Percentiles rank a stretch among this genome's conserved stretches.
Conservation (phyloP, 2,888 invertebrate species). For the Aphidius colemani region DNA sequence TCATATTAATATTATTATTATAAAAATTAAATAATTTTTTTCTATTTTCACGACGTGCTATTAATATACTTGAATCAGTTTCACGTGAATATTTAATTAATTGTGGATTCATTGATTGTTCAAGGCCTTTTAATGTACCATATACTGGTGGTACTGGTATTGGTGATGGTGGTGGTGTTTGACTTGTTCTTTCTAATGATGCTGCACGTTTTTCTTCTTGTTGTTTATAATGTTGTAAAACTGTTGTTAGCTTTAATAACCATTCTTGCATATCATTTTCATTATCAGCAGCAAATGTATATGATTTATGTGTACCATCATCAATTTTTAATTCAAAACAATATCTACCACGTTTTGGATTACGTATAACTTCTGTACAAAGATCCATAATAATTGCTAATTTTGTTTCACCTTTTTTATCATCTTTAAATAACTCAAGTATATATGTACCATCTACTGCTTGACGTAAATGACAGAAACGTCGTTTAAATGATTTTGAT, state of each 20-base stretch:
- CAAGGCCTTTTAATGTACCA: conserved; percentile 84
- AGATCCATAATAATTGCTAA: conserved; percentile 93
- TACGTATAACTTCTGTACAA: conserved; percentile 88
- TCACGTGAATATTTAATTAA: conserved; percentile 88
- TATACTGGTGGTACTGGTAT: conserved; percentile 67
- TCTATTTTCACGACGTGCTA: conserved; percentile 79
- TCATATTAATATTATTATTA: conserved; percentile 66
- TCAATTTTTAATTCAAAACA: conserved; percentile 89
- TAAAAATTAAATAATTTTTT: conserved; percentile 79
- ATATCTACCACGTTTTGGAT: conserved; percentile 80
- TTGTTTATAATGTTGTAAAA: conserved; percentile 81
- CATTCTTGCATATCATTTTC: conserved; percentile 84
- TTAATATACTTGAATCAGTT: conserved; percentile 84
- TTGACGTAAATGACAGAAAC: conserved; percentile 86
- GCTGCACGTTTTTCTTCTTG: conserved; percentile 79
- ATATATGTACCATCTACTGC: conserved; percentile 92
- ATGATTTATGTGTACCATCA: conserved; percentile 85
- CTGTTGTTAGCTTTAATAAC: conserved; percentile 80
- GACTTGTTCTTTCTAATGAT: conserved; percentile 66
- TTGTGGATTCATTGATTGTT: conserved; percentile 92
- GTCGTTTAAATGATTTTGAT: conserved; percentile 89
- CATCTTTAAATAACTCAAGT: conserved; percentile 91
- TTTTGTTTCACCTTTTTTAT: conserved; percentile 88
- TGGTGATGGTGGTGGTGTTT: conserved; percentile 64
- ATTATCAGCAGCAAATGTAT: conserved; percentile 83